Evolutionary conservation across 2,888 invertebrate species (phyloP), one percentile per base, ranked within the genome.

Genomic region (Poecilus cupreus): DNA sequence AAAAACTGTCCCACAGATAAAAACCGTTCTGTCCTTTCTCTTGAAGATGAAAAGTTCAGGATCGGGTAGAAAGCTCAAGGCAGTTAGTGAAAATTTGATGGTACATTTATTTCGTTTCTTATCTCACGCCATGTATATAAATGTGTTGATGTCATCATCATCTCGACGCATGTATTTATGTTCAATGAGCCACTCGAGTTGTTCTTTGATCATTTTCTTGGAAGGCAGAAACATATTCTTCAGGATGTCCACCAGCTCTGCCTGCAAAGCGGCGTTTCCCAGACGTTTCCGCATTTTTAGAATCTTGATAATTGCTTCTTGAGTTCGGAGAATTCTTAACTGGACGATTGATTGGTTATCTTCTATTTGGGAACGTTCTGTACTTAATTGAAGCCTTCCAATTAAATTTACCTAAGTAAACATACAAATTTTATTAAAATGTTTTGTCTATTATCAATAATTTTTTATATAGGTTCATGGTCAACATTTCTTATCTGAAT

Each of bases 151-250:
- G 89, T 99, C 98, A 85, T 98, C 96, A 86, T 98, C 98, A 88
- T 98, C 98, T 85, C 99, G 93, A 83, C 94, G 92, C 95, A 99
- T 98, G 89, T 98, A 99, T 89, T 98, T 98, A 89, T 99, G 97
- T 90, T 99, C 99, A 84, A 99, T 99, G 57, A 99, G 93, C 99
- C 99, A 99, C 89, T 99, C 99, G 76, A 99, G 93, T 90, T 99
- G 99, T 90, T 99, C 99, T 90, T 99, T 99, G 86, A 99, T 99
- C 96, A 99, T 97, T 90, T 99, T 98, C 90, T 98, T 98, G 83
- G 98, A 97, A 24, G 99, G 99, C 87, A 99, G 91, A 92, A 99
- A 99, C 98, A 99, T 98, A 88, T 98, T 98, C 90, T 98, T 98
- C 86, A 99, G 91, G 88, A 99, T 98, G 90, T 99, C 99, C 16